A percentile compares a stretch with the other conserved stretches of the same genome.
These are phyloP conservation scores for Simalia tracyae DNA, from an alignment of 2,797 vertebrate genomes.

Conservation along the genomic window DNA sequence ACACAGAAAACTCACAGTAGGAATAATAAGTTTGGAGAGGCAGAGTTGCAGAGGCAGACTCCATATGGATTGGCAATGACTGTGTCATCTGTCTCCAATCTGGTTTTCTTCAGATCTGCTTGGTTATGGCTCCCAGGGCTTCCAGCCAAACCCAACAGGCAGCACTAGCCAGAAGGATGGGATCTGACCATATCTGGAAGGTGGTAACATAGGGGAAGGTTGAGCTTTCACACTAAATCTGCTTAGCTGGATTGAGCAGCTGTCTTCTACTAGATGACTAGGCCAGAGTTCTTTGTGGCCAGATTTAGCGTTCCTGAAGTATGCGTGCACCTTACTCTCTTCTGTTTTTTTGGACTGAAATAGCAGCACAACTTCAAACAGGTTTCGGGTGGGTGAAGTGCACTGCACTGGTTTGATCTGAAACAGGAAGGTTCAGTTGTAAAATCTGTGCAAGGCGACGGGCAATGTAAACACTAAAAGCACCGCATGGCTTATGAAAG, in stretches of 20 bases:
- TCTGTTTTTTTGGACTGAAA: not conserved
- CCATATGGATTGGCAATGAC: no score
- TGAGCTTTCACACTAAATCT: not conserved
- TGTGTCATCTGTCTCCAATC: not conserved
- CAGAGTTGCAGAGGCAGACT: no score
- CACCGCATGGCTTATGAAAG: slow-evolving; percentile 9
- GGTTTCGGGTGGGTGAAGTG: slow-evolving; percentile 7
- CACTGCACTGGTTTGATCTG: slow-evolving; percentile 12
- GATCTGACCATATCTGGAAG: not conserved
- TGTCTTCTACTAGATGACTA: not conserved
- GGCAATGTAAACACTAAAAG: not conserved
- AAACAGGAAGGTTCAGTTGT: not conserved
- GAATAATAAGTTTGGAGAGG: no score
- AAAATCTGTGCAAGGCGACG: not conserved
- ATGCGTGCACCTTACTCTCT: not conserved
- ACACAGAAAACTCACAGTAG: no score
- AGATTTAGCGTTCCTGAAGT: not conserved
- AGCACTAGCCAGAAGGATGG: not conserved
- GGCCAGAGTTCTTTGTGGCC: not conserved
- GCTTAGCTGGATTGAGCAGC: not conserved
- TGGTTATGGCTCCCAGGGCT: not conserved
- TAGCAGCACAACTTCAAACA: not conserved
- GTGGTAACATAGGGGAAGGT: not conserved
- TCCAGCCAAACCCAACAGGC: not conserved
- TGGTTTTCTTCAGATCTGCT: not conserved